Base-by-base conservation (phyloP, 2,888 invertebrate genomes). In the Apomyelois bistriatella region DNA sequence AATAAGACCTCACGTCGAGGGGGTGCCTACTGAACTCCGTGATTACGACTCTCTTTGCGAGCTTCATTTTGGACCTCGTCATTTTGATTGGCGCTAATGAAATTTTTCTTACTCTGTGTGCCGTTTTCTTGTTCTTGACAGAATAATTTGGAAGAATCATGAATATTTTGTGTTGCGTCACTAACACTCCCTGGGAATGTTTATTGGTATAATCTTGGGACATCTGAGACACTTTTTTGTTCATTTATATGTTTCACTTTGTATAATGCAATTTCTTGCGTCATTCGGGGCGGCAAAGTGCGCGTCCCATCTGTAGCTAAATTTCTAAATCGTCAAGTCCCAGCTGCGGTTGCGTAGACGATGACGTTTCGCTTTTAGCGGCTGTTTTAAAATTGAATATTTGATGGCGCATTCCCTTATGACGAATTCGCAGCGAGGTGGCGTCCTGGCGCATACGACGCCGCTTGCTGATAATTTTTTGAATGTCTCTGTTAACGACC, bases 81-180 rank as follows among this genome's bases (percentile, higher is more conserved):
- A 89, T 85, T 89, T 88, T 90, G 90, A 90, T 90, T 90, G 90
- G 87, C 88, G 90, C 88, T 90, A 90, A 90, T 90, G 88, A 90
- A 90, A 90, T 90, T 89, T 86, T 88, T 90, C 88, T 75, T 86
- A 84, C 84, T 86, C 80, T 72, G 73, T 72, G 76, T 77, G 77
- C 79, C 77, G 70, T 84, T 85, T 88, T 82, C 87, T 85, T 89
- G 90, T 85, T 85, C 82, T 77, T 89, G 89, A 89, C 90, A 89
- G 87, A 69, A 76, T 84, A 81, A 90, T 90, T 87, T 88, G 74
- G 78, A 74, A 68, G 78, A 77, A 70, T 74, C 76, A 76, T 74
- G 74, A 77, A 79, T 82, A 78, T 77, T 81, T 77, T 76, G 70
- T 72, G 74, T 78, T 72, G 70, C 76, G 81, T 82, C 84, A 82